Percentiles rank a stretch among this genome's conserved stretches.
Evolutionary conservation across 1,140 invertebrate species (phyloP).

Genomic region (Ceratosolen solmsi): DNA sequence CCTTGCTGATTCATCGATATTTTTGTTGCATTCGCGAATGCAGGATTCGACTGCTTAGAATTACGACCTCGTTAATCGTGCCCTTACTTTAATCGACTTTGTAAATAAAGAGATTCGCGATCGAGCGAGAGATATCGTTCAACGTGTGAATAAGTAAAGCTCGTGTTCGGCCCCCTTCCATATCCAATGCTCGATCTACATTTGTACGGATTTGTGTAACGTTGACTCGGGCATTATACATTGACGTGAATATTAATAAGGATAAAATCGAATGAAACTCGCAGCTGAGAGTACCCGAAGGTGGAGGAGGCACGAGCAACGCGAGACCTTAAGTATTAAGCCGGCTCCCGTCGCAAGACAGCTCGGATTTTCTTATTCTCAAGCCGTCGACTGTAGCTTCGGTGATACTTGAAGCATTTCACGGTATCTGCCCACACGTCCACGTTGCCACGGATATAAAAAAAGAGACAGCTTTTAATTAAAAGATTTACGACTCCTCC

Average conservation of each 20-base stretch:
- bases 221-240: not conserved
- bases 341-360: conserved; percentile 48
- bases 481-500: conserved; percentile 60
- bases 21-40: too few species aligned
- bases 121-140: too few species aligned
- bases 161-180: not conserved
- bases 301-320: not conserved
- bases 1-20: too few species aligned
- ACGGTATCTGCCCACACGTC: conserved; percentile 53
- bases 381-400: conserved; percentile 20
- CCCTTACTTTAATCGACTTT: too few species aligned
- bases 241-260: conserved; percentile 45
- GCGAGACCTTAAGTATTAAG: conserved; percentile 52
- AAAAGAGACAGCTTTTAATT: conserved; percentile 61
- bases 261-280: conserved; percentile 18
- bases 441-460: conserved; percentile 54
- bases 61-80: too few species aligned
- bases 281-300: not conserved
- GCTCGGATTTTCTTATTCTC: conserved; percentile 45
- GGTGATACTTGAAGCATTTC: conserved; percentile 48
- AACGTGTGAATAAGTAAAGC: conserved; percentile 47
- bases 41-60: too few species aligned
- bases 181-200: conserved; percentile 18
- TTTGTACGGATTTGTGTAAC: not conserved
- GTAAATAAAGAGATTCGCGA: too few species aligned